These are phyloP conservation scores for Kryptolebias ocellatus DNA, from an alignment of 2,797 vertebrate species.

Conservation along the genomic window DNA sequence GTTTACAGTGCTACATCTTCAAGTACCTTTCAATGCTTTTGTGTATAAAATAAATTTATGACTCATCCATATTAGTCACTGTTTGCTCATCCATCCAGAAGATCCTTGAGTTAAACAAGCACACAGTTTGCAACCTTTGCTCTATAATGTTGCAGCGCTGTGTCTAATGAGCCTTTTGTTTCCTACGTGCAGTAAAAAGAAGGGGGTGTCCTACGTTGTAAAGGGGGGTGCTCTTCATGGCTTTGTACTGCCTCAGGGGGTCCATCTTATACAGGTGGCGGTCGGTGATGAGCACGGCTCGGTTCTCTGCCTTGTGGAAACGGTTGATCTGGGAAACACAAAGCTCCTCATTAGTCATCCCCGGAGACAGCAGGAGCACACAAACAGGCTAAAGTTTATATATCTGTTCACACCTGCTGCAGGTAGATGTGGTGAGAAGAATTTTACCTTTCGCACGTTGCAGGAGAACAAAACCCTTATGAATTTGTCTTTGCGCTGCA, in stretches of 20 bases:
- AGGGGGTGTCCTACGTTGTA: constrained; percentile 87
- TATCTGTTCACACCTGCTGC: constrained; percentile 26
- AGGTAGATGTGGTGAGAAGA: neutral
- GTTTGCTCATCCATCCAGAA: neutral
- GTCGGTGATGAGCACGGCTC: constrained; percentile 94
- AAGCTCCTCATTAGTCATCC: constrained; percentile 55
- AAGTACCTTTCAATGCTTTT: no score
- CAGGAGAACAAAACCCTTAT: constrained; percentile 96
- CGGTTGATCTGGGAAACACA: constrained; percentile 89
- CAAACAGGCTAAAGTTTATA: constrained; percentile 22
- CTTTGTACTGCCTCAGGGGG: constrained; percentile 93
- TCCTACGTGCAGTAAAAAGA: neutral
- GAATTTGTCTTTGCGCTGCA: constrained; percentile 97
- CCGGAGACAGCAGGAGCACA: constrained; percentile 15
- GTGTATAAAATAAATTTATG: no score
- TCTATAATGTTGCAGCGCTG: neutral
- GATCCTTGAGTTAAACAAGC: neutral
- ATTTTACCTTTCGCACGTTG: constrained; percentile 92
- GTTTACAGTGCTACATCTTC: no score
- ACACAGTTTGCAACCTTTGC: neutral
- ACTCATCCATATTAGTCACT: no score
- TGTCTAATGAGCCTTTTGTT: neutral
- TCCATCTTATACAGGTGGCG: constrained; percentile 99
- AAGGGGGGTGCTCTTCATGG: constrained; percentile 97
- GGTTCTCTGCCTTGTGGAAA: constrained; percentile 93